These are phyloP conservation scores for Synanthedon myopaeformis DNA, from an alignment of 2,888 invertebrate species.

Conservation along the genomic window DNA sequence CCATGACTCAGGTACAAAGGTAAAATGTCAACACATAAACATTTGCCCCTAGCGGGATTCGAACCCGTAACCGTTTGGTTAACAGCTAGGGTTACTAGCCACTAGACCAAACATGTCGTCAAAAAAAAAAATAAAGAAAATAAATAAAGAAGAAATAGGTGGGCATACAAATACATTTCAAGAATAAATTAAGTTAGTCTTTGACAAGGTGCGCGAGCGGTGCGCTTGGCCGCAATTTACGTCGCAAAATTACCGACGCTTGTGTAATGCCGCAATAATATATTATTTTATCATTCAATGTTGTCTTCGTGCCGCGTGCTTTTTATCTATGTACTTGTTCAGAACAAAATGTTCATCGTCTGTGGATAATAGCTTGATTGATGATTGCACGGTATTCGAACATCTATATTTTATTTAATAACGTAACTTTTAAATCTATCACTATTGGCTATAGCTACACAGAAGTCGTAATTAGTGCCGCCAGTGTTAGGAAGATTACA, in stretches of 20 bases:
- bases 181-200: slow-evolving; percentile 16
- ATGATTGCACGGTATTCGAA: background rate
- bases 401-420: background rate
- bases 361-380: background rate
- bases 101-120: too few species aligned
- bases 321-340: background rate
- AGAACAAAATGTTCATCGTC: background rate
- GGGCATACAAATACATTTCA: background rate
- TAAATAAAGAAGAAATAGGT: too few species aligned
- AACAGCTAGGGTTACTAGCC: too few species aligned
- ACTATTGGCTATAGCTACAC: too few species aligned
- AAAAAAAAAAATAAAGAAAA: too few species aligned
- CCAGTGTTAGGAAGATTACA: too few species aligned
- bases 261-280: slow-evolving; percentile 29
- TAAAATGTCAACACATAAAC: too few species aligned
- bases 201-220: slow-evolving; percentile 16
- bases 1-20: too few species aligned
- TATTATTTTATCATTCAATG: slow-evolving; percentile 17
- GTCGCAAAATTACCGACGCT: slow-evolving; percentile 35
- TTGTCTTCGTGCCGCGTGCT: background rate
- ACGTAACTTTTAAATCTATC: background rate
- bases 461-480: too few species aligned
- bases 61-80: too few species aligned
- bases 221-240: slow-evolving; percentile 31
- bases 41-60: too few species aligned